Percentiles rank a stretch among this genome's conserved stretches.
Conservation (phyloP, 2,888 invertebrate species). For the Deilephila elpenor region DNA sequence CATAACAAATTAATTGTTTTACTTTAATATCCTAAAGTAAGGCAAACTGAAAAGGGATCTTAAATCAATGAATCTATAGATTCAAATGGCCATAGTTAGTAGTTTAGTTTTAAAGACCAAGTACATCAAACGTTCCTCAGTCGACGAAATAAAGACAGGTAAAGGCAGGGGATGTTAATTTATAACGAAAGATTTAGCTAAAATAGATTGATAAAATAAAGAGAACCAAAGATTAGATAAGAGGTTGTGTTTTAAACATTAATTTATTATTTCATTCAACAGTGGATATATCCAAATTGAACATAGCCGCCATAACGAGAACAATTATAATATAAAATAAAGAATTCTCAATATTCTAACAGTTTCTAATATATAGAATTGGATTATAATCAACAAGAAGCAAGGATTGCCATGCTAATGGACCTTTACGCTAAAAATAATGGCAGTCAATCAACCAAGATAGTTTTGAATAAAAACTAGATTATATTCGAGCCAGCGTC, state of each 20-base stretch:
- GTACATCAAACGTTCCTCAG: neutral
- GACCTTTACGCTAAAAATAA: neutral
- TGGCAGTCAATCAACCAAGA: neutral
- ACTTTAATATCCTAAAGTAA: neutral
- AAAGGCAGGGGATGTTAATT: neutral
- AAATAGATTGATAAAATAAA: neutral
- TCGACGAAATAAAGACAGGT: neutral
- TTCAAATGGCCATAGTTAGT: constrained; percentile 1
- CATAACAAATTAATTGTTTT: neutral
- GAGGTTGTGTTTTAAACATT: neutral
- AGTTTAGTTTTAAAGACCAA: neutral
- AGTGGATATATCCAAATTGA: neutral
- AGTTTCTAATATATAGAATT: no score
- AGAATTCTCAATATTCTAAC: no score
- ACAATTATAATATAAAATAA: neutral
- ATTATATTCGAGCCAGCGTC: constrained; percentile 6
- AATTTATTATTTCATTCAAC: neutral
- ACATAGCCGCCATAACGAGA: neutral
- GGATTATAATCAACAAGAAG: neutral
- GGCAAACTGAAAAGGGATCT: neutral
- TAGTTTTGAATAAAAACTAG: constrained; percentile 3
- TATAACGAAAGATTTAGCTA: neutral
- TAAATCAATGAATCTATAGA: constrained; percentile 6
- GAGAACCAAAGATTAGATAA: constrained; percentile 6
- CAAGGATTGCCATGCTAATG: neutral